These are phyloP conservation scores for Stigmatopora nigra DNA, from an alignment of 2,113 vertebrate genomes.

Conservation along the genomic window DNA sequence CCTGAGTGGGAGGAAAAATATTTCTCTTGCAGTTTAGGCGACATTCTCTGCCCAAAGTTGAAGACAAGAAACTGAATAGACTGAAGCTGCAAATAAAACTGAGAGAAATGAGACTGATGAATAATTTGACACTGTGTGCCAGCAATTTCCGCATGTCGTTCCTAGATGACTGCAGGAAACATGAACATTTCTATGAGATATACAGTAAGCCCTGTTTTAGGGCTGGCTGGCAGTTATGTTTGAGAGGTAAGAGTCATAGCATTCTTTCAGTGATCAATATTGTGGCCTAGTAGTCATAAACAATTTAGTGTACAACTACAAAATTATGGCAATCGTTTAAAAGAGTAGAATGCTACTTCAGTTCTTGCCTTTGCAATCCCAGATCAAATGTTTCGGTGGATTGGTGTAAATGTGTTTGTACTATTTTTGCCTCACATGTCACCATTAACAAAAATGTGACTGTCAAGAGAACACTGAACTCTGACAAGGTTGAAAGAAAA, in stretches of 20 bases:
- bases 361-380: neutral
- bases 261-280: constrained; percentile 7
- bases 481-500: neutral
- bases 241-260: constrained; percentile 29
- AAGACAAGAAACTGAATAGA: constrained; percentile 2
- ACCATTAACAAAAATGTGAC: neutral
- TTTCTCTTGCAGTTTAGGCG: neutral
- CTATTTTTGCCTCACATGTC: neutral
- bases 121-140: constrained; percentile 12
- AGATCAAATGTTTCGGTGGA: neutral
- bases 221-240: constrained; percentile 20
- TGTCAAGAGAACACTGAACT: neutral
- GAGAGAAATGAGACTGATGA: constrained; percentile 8
- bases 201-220: constrained; percentile 17
- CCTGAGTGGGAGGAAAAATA: neutral
- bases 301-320: neutral
- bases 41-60: neutral
- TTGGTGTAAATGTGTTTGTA: neutral
- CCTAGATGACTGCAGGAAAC: constrained; percentile 24
- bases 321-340: neutral
- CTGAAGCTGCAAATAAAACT: constrained; percentile 18
- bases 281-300: neutral
- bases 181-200: constrained; percentile 12
- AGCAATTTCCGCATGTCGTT: constrained; percentile 18
- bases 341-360: neutral